phyloP scores from a whole-genome alignment of 1,140 invertebrate genomes.

The Glomeris maerens region DNA sequence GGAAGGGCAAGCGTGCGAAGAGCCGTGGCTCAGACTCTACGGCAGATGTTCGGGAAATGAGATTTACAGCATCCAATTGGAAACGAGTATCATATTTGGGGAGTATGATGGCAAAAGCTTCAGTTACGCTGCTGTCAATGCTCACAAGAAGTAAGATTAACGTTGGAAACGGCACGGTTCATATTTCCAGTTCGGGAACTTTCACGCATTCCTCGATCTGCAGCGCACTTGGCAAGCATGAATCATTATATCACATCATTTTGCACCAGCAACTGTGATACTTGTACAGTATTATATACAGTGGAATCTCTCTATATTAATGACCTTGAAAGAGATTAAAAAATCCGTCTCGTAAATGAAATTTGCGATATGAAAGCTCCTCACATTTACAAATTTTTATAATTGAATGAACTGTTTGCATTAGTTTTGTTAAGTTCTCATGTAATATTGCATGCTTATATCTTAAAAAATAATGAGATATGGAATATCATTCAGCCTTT shows the following conservation, averaged over 20 bases:
- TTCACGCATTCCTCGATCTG: not conserved
- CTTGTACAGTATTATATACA: not conserved
- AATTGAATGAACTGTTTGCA: no score
- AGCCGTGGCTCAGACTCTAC: conserved; percentile 93
- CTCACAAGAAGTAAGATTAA: conserved; percentile 89
- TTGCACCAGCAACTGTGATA: not conserved
- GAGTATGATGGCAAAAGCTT: conserved; percentile 98
- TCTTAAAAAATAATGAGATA: no score
- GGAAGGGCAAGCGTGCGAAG: conserved; percentile 88
- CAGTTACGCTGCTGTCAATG: conserved; percentile 95
- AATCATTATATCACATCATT: not conserved
- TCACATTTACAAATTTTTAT: no score
- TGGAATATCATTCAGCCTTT: no score
- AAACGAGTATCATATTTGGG: conserved; percentile 90
- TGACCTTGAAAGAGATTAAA: not conserved
- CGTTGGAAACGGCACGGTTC: conserved; percentile 5
- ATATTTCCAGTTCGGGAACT: no score
- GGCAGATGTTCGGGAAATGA: conserved; percentile 97
- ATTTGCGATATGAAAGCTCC: no score
- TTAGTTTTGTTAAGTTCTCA: no score
- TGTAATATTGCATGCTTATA: no score
- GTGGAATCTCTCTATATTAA: not conserved
- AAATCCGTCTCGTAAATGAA: no score
- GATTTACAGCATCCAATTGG: conserved; percentile 92
- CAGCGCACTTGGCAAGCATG: not conserved